Evolutionary conservation across 2,888 invertebrate species (phyloP), one percentile per base, ranked within the genome.

Genomic region (Physocephala rufipes): DNA sequence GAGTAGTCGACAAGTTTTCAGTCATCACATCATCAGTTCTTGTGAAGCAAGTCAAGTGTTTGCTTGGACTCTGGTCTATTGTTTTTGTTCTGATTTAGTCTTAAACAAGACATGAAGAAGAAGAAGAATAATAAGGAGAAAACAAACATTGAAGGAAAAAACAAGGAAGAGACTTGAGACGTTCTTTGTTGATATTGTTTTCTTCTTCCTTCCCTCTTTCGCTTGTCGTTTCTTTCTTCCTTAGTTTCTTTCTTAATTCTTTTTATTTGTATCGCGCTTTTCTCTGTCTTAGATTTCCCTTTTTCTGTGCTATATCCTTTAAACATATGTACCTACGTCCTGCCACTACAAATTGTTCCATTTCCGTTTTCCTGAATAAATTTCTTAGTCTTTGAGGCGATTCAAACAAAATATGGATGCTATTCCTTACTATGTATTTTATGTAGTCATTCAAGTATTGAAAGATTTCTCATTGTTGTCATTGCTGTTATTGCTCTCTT

Each of bases 341-440:
- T 36, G 9, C 36, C 36, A 36, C 51, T 58, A 45, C 59, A 61
- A 68, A 51, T 51, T 26, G 51, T 71, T 71, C 71, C 71, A 62
- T 62, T 71, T 66, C 71, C 71, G 61, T 61, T 71, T 71, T 66
- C 66, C 51, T 61, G 47, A 28, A 30, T 28, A 15, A 59, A 61
- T 4, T 7, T 4, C 4, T 4, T 36, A 36, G 36, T 7, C 5
- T 36, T 30, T 59, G 59, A 59, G 49, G 45, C 30, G 28, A 47
- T 47, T 59, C 47, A 49, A 67, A 62, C 53, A 30, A 51, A 69
- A 61, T 66, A 66, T 47, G 64, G 58, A 64, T 70, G 58, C 58
- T 70, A 63, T 55, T 64, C 62, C 36, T 61, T 53, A 47, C 59
- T 26, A 59, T 59, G 47, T 49, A 49, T 59, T 36, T n/a, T 67